Evolutionary conservation across 2,888 invertebrate species (phyloP), one percentile per base, ranked within the genome.

Genomic region (Cheilosia soror): DNA sequence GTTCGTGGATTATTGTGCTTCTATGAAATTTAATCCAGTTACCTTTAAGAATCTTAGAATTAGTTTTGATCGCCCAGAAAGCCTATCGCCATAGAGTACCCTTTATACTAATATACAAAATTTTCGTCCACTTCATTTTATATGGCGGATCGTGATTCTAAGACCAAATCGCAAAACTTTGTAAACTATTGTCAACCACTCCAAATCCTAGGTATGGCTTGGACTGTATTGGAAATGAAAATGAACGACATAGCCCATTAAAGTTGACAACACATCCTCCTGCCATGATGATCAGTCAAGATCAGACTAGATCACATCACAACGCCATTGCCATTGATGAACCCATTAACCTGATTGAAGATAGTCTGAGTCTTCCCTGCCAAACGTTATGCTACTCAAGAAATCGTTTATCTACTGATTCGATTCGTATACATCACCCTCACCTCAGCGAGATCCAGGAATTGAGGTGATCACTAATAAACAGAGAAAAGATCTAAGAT

Each of bases 341-440:
- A 80, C 73, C 73, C 73, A 80, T 80, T 80, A 80, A 75, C 73
- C 60, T 31, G 73, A 80, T 75, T 53, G 33, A 42, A 68, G 66
- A 75, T 75, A 62, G 53, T 9, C 15, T 6, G 37, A 44, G 44
- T 44, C 5, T 44, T 5, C 11, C 25, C 29, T 15, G 33, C 25
- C 27, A 13, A 51, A 15, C 55, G 62, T 47, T 63, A 44, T 63
- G 57, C 63, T 68, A 44, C 51, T 31, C 62, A 57, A 51, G 47
- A 72, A 77, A 77, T 65, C 63, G 62, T 55, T 60, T 27, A 78
- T 78, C 77, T 29, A 66, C 33, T 44, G 47, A 82, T 82, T 77
- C 69, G 65, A 51, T 60, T 82, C 58, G 60, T 58, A 68, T 49
- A 29, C 29, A 58, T 71, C 63, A 57, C 68, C 69, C 69, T 69